These are phyloP conservation scores for Aythya fuligula DNA, from an alignment of 2,797 vertebrate genomes.

Conservation along the genomic window DNA sequence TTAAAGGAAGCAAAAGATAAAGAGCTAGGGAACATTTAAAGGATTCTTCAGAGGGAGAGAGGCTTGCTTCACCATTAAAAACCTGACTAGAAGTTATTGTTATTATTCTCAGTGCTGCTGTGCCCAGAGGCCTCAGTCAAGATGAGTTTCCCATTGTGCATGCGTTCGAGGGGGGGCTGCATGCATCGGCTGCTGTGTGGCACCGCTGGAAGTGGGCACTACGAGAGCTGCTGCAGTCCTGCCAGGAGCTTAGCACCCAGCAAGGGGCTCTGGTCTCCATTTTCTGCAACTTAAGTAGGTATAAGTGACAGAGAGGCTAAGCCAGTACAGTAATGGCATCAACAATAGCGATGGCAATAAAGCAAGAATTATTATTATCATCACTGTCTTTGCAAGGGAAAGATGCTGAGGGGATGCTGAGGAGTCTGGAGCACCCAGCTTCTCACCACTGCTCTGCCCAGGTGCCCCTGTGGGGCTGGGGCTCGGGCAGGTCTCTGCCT, in stretches of 20 bases:
- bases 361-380: fast-evolving
- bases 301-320: background rate
- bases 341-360: background rate
- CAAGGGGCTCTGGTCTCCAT: background rate
- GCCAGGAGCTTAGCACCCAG: background rate
- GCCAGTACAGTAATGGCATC: background rate
- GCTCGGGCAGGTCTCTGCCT: background rate
- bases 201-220: background rate
- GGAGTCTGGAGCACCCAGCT: background rate
- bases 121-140: background rate
- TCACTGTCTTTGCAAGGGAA: background rate
- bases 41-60: background rate
- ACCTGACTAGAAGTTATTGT: background rate
- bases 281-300: background rate
- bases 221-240: background rate
- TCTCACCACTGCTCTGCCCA: background rate
- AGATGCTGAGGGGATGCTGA: background rate
- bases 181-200: fast-evolving
- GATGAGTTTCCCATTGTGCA: background rate
- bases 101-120: background rate
- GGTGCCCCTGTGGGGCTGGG: background rate
- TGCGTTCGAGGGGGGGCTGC: too few species aligned
- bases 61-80: background rate
- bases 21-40: conserved; percentile 19
- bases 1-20: conserved; percentile 61